A percentile compares a stretch with the other conserved stretches of the same genome.
phyloP scores from a whole-genome alignment of 1,140 invertebrate species.

The Dreissena rostriformis region DNA sequence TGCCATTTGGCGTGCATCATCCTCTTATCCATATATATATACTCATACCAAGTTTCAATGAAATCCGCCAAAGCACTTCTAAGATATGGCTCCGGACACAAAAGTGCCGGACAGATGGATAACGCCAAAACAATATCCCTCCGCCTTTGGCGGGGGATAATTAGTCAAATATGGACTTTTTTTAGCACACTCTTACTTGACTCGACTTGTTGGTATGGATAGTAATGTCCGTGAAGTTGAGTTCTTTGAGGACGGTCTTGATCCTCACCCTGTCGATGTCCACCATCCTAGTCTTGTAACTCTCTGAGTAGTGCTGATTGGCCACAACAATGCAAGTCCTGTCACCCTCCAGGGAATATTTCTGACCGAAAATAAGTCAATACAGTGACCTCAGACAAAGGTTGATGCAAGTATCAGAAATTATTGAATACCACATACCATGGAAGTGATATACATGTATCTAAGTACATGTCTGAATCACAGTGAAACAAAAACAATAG shows the following conservation, averaged over 20 bases:
- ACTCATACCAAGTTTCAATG: too few relatives aligned
- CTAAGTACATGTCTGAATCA: not conserved
- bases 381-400: not conserved
- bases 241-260: not conserved
- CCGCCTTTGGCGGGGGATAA: too few relatives aligned
- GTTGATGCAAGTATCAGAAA: not conserved
- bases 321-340: not conserved
- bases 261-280: not conserved
- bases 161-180: too few relatives aligned
- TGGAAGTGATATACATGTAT: not conserved
- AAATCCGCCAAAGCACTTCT: too few relatives aligned
- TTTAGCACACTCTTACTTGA: not conserved
- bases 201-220: not conserved
- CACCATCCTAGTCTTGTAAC: not conserved
- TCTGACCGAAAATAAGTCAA: not conserved
- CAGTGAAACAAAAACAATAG: not conserved
- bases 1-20: too few relatives aligned
- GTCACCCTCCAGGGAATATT: not conserved
- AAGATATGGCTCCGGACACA: too few relatives aligned
- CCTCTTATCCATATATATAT: too few relatives aligned
- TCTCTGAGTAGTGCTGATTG: not conserved
- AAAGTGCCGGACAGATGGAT: too few relatives aligned
- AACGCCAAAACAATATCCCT: too few relatives aligned
- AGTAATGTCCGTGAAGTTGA: not conserved
- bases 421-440: not conserved